Percentiles rank a stretch among this genome's conserved stretches.
Evolutionary conservation across 1,140 invertebrate species (phyloP).

Genomic region (Brachystomella parvula): DNA sequence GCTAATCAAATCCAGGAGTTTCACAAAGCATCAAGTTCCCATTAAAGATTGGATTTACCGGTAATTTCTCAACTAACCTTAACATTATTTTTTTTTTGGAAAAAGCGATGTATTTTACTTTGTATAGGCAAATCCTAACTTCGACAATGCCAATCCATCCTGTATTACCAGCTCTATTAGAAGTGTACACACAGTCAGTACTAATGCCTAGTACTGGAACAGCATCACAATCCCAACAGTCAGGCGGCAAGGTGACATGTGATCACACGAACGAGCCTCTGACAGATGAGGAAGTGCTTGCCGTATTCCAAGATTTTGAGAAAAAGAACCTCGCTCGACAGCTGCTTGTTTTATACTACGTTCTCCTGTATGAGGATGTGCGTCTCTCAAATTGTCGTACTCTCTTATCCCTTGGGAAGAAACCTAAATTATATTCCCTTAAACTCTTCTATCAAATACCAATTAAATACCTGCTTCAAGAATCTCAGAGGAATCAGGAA

Average conservation of each 20-base stretch:
- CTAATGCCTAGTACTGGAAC: constrained; percentile 56
- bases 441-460: constrained; percentile 84
- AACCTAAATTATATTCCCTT: constrained; percentile 76
- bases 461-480: constrained; percentile 86
- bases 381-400: constrained; percentile 57
- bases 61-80: constrained; percentile 42
- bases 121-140: constrained; percentile 69
- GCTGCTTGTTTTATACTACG: constrained; percentile 81
- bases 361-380: constrained; percentile 86
- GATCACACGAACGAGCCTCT: constrained; percentile 84
- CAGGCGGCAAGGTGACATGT: constrained; percentile 49
- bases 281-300: constrained; percentile 77
- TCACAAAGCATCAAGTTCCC: constrained; percentile 89
- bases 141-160: constrained; percentile 82
- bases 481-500: constrained; percentile 84
- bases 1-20: constrained; percentile 84
- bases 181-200: constrained; percentile 91
- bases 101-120: neutral
- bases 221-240: constrained; percentile 2
- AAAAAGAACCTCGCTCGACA: constrained; percentile 67
- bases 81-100: neutral
- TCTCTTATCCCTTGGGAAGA: constrained; percentile 60
- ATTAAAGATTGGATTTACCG: constrained; percentile 90
- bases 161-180: constrained; percentile 82
- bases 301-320: constrained; percentile 67